These are phyloP conservation scores for Orthonyx spaldingii DNA, from an alignment of 2,113 vertebrate species.

Conservation along the genomic window DNA sequence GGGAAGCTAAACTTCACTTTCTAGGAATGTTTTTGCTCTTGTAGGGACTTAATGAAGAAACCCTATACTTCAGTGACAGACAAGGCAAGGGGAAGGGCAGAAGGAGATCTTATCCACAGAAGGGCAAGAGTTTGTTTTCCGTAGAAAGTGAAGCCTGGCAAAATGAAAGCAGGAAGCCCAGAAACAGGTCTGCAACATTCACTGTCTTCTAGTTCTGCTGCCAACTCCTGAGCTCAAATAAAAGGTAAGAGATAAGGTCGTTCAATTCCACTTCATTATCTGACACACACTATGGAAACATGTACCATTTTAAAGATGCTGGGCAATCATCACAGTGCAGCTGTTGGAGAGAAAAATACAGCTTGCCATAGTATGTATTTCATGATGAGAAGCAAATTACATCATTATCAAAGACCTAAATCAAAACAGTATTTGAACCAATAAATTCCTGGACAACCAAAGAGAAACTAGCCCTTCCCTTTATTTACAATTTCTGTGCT, in stretches of 20 bases:
- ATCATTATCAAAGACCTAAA: background rate
- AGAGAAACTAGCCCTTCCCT: background rate
- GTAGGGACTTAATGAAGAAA: constrained; percentile 43
- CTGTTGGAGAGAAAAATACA: background rate
- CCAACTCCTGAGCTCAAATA: background rate
- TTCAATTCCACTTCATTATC: background rate
- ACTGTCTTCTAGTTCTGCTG: background rate
- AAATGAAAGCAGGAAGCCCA: background rate
- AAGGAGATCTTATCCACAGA: background rate
- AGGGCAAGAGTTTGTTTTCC: background rate
- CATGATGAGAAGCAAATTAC: background rate
- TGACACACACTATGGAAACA: background rate
- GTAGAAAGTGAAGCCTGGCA: background rate
- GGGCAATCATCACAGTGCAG: background rate
- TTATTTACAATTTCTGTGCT: background rate
- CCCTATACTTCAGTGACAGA: background rate
- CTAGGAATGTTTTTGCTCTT: constrained; percentile 28
- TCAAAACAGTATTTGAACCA: background rate
- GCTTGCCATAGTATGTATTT: background rate
- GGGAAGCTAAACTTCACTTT: constrained; percentile 44
- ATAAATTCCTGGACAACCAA: background rate
- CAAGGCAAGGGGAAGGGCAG: background rate
- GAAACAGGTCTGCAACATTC: background rate
- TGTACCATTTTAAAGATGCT: background rate
- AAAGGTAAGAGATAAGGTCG: fast-evolving